Base-by-base conservation (phyloP, 2,888 invertebrate species). In the Nymphalis urticae region DNA sequence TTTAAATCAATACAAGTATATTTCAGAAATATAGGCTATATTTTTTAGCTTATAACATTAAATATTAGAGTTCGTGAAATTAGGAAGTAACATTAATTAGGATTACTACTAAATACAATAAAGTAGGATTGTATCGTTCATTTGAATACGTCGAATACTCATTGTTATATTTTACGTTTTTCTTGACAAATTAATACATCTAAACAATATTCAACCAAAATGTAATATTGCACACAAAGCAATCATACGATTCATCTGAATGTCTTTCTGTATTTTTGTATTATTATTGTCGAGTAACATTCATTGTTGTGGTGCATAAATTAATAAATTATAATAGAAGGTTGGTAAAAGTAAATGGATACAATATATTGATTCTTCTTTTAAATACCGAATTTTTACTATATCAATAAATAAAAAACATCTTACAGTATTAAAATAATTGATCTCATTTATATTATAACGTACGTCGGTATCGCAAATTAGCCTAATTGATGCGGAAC, bases 401-500 rank as follows among this genome's bases (percentile, higher is more conserved):
- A 5, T 24, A 53, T 24, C 32, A 32, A 56, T 32, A 56, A 56
- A 56, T 32, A 8, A 32, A n/a, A 36, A n/a, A 32, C 32, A 32
- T 17, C 6, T 53, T 27, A 0, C 24, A 27, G 4, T 16, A 27
- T 53, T 4, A 53, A 27, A 53, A 13, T 24, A 51, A 51, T 21
- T 50, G 16, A 6, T 62, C n/a, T 32, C 62, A 66, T 62, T 32
- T 51, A 56, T 19, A 19, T 19, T n/a, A 58, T 61, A 19, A 6
- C 19, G 50, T 50, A 50, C 62, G 21, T 69, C 48, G 47, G 47
- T 65, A 69, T 50, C 60, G 50, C 64, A 65, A 69, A 71, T 47
- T 59, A 62, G 54, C 56, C 61, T 75, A 74, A 72, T 73, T 75
- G 73, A 73, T 72, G 74, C 72, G 72, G 74, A 77, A 77, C 73